Conservation (phyloP, 2,888 invertebrate genomes). For the Sycophila texana region DNA sequence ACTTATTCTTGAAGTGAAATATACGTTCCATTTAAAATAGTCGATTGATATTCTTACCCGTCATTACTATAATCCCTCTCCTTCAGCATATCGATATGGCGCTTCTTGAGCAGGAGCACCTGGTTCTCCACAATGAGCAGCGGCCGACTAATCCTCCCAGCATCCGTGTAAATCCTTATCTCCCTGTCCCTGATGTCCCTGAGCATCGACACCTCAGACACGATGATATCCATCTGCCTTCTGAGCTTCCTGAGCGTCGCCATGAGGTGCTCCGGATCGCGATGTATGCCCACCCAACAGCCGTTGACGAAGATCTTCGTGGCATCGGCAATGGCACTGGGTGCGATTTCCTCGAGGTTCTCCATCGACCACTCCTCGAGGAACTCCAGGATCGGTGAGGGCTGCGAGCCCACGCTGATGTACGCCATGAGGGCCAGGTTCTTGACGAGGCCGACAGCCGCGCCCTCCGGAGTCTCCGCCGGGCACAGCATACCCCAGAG, state of each 20-base stretch:
- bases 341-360: slow-evolving; percentile 99
- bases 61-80: slow-evolving; percentile 97
- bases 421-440: slow-evolving; percentile 99
- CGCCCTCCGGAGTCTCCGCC: slow-evolving; percentile 99
- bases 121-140: slow-evolving; percentile 98
- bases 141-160: slow-evolving; percentile 99
- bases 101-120: slow-evolving; percentile 92
- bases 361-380: slow-evolving; percentile 99
- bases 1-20: too few relatives aligned
- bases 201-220: slow-evolving; percentile 99
- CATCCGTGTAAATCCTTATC: slow-evolving; percentile 99
- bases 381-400: slow-evolving; percentile 99
- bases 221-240: slow-evolving; percentile 99
- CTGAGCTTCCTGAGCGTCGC: slow-evolving; percentile 94
- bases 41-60: slow-evolving; percentile 80
- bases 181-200: slow-evolving; percentile 98
- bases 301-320: slow-evolving; percentile 99
- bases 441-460: slow-evolving; percentile 97
- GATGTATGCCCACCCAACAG: slow-evolving; percentile 98
- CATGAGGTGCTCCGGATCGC: slow-evolving; percentile 99
- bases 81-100: slow-evolving; percentile 97
- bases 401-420: slow-evolving; percentile 99
- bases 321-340: slow-evolving; percentile 98
- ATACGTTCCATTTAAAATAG: too few relatives aligned
- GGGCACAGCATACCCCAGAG: slow-evolving; percentile 99